Evolutionary conservation across 2,888 invertebrate genomes (phyloP).

Genomic region (Sesamia inferens): DNA sequence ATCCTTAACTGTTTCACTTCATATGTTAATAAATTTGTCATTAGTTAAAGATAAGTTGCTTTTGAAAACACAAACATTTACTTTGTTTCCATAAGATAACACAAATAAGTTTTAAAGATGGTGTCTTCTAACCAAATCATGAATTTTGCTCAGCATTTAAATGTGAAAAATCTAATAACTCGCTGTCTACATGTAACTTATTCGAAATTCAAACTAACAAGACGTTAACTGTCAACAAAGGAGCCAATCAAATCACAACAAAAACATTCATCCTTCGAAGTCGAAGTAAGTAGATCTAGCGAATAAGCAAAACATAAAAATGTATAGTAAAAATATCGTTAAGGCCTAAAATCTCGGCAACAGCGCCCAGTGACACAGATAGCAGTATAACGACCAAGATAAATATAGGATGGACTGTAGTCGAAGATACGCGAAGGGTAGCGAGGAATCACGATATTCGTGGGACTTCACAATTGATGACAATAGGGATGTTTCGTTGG

Average conservation of each 20-base stretch:
- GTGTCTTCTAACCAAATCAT: not conserved
- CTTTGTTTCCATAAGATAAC: not conserved
- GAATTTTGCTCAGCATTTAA: not conserved
- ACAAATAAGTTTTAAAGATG: not conserved
- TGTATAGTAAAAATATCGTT: conserved; percentile 62
- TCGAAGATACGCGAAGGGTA: conserved; percentile 50
- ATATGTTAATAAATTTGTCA: not conserved
- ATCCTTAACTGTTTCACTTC: conserved; percentile 6
- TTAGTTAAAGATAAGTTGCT: not conserved
- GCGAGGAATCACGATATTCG: not conserved
- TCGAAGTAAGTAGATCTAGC: conserved; percentile 45
- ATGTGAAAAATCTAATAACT: conserved; percentile 9
- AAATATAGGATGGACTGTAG: conserved; percentile 61
- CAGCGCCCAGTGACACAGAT: conserved; percentile 68
- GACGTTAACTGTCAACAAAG: conserved; percentile 43
- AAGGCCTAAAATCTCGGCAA: conserved; percentile 58
- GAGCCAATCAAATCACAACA: conserved; percentile 44
- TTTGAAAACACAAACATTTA: not conserved
- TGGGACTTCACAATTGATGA: no score
- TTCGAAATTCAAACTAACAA: conserved; percentile 42
- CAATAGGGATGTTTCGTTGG: no score
- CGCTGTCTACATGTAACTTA: not conserved
- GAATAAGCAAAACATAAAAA: conserved; percentile 60
- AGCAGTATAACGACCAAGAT: conserved; percentile 69
- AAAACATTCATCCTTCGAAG: conserved; percentile 42